These are phyloP conservation scores for Cyclophora albipunctata DNA, from an alignment of 2,888 invertebrate genomes.

Conservation along the genomic window DNA sequence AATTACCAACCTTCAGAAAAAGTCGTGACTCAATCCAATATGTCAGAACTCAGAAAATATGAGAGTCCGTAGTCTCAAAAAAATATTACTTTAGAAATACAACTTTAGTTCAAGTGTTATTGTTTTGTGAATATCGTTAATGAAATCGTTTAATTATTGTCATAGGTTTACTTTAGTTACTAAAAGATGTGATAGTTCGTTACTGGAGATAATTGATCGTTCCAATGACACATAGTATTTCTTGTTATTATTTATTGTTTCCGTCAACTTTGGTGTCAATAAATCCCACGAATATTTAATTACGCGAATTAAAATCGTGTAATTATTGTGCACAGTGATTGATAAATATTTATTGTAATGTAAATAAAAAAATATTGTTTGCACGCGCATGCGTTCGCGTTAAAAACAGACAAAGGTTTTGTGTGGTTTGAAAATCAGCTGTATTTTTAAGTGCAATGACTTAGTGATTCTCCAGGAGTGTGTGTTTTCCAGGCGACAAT, in stretches of 20 bases:
- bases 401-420: constrained; percentile 78
- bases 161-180: constrained; percentile 16
- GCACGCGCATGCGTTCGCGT: constrained; percentile 75
- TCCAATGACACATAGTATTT: constrained; percentile 30
- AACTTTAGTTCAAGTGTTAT: constrained; percentile 22
- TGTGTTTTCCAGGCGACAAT: constrained; percentile 70
- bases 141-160: constrained; percentile 7
- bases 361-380: constrained; percentile 71
- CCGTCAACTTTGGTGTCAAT: constrained; percentile 34
- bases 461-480: constrained; percentile 65
- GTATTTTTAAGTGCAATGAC: constrained; percentile 72
- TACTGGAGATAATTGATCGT: constrained; percentile 16
- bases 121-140: constrained; percentile 30
- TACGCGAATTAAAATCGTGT: constrained; percentile 25
- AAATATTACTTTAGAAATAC: constrained; percentile 7
- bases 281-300: constrained; percentile 33
- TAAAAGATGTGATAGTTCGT: constrained; percentile 19
- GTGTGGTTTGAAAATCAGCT: constrained; percentile 76
- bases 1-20: too few relatives aligned
- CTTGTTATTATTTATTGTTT: constrained; percentile 58
- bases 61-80: background rate
- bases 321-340: constrained; percentile 34
- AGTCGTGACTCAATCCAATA: constrained; percentile 36
- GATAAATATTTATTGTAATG: constrained; percentile 57
- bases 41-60: constrained; percentile 39